Conservation (phyloP, 2,888 invertebrate genomes). For the Drosophila parthenogenetica region DNA sequence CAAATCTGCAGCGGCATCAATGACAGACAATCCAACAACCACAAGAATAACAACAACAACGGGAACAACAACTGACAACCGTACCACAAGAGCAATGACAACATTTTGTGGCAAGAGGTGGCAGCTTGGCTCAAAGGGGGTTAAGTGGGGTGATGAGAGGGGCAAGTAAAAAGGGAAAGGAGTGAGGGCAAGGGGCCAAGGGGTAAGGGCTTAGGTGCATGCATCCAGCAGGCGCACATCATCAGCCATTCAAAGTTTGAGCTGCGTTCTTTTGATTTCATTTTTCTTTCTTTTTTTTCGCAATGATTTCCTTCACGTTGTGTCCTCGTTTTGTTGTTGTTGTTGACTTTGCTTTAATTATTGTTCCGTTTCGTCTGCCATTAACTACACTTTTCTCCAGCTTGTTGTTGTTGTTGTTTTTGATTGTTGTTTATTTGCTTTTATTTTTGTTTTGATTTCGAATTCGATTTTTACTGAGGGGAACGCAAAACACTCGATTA, state of each 20-base stretch:
- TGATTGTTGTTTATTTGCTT: conserved; percentile 23
- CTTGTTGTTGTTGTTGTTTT: conserved; percentile 10
- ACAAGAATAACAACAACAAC: conserved; percentile 33
- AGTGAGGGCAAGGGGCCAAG: background rate
- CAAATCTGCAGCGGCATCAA: conserved; percentile 68
- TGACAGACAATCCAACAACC: conserved; percentile 54
- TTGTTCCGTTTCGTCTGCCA: conserved; percentile 75
- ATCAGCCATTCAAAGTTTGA: conserved; percentile 57
- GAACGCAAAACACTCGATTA: conserved; percentile 18
- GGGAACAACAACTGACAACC: conserved; percentile 30
- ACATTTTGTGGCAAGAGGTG: conserved; percentile 39
- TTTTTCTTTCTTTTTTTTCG: conserved; percentile 41
- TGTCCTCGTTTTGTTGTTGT: conserved; percentile 43
- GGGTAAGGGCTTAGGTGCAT: conserved; percentile 28
- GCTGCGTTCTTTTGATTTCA: conserved; percentile 33
- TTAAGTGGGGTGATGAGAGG: too few relatives aligned
- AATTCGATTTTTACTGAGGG: conserved; percentile 26
- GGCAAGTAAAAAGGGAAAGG: too few relatives aligned
- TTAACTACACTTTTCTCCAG: conserved; percentile 50
- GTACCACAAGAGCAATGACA: conserved; percentile 47
- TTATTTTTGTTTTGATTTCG: conserved; percentile 24
- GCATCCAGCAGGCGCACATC: conserved; percentile 38
- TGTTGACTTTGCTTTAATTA: conserved; percentile 73
- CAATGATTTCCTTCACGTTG: conserved; percentile 43
- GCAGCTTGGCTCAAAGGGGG: background rate